Evolutionary conservation across 2,888 invertebrate species (phyloP), one percentile per base, ranked within the genome.

Genomic region (Enchytraeus crypticus): DNA sequence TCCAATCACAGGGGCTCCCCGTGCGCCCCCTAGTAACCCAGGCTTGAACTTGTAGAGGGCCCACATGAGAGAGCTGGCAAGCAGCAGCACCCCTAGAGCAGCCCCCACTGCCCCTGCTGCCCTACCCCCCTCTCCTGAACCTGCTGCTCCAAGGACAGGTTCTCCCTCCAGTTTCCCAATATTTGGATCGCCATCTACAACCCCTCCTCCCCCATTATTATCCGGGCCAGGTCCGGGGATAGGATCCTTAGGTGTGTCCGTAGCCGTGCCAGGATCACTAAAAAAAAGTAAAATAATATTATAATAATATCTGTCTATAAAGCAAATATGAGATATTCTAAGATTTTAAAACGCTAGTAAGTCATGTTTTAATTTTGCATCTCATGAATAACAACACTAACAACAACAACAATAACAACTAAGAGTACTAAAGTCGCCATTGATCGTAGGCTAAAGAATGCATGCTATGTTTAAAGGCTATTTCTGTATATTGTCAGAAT

Each of bases 1-100:
- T 26, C 45, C 26, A 23, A 54, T 30, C 43, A 47, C 21, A 14
- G 54, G 27, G 29, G 27, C 18, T 23, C 47, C 51, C 2, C 38
- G 51, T 14, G 43, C 49, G 14, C 21, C 51, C 23, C 53, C 43
- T 5, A 63, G n/a, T 51, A 67, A n/a, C 2, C 71, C 71, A 14
- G 71, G 71, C 55, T 71, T 71, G 49, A 68, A 67, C 53, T 66
- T 66, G 61, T 67, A 69, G 18, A 69, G 49, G 0, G 71, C 71
- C 68, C 69, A 71, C 33, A 65, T 55, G 33, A 67, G 34, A 14
- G 66, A 61, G 34, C 66, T 64, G 11, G 60, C 65, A 3, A 66
- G 46, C 18, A 68, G 51, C 21, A 71, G 65, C 1, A 65, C 47
- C 1, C 68, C 71, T 11, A 71, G 55, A 51, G 69, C 55, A 5